Evolutionary conservation across 37 sponge, comb jelly and placozoan species (phyloP), one percentile per base, ranked within the genome.

Genomic region (Eunapius fragilis): DNA sequence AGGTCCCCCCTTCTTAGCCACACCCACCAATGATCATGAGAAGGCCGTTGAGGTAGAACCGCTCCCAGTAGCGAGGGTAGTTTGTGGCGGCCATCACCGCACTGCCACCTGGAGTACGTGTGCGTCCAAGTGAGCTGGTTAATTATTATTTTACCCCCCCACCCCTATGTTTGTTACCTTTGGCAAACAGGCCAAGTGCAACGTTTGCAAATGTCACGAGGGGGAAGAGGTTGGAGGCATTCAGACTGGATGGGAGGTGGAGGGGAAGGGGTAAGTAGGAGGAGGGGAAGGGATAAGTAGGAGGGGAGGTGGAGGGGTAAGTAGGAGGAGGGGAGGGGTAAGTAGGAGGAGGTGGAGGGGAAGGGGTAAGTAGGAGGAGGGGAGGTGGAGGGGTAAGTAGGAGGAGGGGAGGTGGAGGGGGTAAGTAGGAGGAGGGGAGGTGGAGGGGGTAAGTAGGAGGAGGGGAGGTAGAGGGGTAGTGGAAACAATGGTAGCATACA

Each of bases 141-240:
- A 27, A 70, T 28, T 27, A 28, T 70, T 27, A 70, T 28, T 27
- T 28, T 27, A 11, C 7, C 3, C 3, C 25, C 71, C 71, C 7
- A 6, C 28, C 10, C 28, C 75, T 74, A n/a, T 74, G 31, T 2
- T 28, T 31, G 25, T 78, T 17, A 82, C 79, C 83, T 75, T 82
- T 82, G 25, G 75, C 81, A 37, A 82, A 25, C 26, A 88, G 41
- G 12, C 81, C 82, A 68, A 88, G 75, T 31, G 83, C 89, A 31
- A 88, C 83, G 82, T 88, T 88, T 74, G 89, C 75, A 68, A 80
- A 88, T 31, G 74, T 70, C n/a, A 88, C 68, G 74, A 88, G 58
- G 2, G 89, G 58, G 25, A 88, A 78, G 5, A 77, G 72, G 67
- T 88, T 82, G 14, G 69, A 2, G 0, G 37, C 31, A 31, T 69